Conservation (phyloP, 1,140 invertebrate genomes). For the Drosophila pectinifera region DNA sequence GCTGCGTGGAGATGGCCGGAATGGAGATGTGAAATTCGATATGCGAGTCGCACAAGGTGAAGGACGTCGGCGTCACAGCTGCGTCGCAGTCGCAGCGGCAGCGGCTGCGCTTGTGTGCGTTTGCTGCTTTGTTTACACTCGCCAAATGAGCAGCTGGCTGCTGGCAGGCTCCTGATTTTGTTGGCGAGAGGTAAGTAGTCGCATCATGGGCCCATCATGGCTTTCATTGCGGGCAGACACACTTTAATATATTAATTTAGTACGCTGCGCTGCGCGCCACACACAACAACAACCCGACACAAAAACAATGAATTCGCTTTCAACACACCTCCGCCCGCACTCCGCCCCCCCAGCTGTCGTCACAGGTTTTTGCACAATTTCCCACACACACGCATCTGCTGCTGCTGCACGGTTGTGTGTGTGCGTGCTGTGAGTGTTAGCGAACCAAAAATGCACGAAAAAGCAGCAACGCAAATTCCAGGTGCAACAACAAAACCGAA, state of each 20-base stretch:
- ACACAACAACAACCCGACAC: conserved; percentile 14
- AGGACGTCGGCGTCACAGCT: conserved; percentile 56
- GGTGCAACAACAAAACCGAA: neutral
- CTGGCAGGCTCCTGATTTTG: conserved; percentile 41
- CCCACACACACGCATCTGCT: conserved; percentile 33
- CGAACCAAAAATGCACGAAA: conserved; percentile 42
- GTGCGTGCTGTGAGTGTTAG: conserved; percentile 23
- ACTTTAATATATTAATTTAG: conserved; percentile 77
- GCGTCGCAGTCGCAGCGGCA: conserved; percentile 19
- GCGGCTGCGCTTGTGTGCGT: conserved; percentile 40
- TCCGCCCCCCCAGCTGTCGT: conserved; percentile 48
- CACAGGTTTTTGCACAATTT: conserved; percentile 80
- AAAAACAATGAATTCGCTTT: conserved; percentile 56
- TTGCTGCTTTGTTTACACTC: conserved; percentile 72
- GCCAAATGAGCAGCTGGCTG: conserved; percentile 69
- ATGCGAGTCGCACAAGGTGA: conserved; percentile 64
- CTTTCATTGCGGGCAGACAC: conserved; percentile 25
- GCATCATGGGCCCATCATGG: conserved; percentile 41
- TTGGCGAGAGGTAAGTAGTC: conserved; percentile 46
- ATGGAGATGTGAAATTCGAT: conserved; percentile 67
- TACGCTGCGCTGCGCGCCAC: conserved; percentile 19
- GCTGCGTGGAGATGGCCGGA: conserved; percentile 26
- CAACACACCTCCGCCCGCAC: conserved; percentile 37
- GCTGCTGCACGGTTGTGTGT: conserved; percentile 29
- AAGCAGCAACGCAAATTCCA: conserved; percentile 22